Base-by-base conservation (phyloP, 2,888 invertebrate genomes). In the Pterobdella sp. region DNA sequence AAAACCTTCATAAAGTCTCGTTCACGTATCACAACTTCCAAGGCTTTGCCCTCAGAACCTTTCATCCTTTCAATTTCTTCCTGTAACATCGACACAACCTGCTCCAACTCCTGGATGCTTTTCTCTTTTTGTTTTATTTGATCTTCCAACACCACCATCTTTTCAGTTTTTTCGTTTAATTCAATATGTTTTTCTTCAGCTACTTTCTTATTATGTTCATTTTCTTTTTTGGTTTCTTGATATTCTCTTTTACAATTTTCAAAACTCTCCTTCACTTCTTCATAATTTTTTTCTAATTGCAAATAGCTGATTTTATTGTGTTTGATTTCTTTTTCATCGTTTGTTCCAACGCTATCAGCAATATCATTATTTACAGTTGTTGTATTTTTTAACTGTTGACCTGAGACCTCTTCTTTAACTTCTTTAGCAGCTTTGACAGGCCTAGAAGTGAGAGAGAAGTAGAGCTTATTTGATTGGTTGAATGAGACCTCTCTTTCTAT, bases 401-500 rank as follows among this genome's bases (percentile, higher is more conserved):
- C n/a, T n/a, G n/a, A n/a, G n/a, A n/a, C n/a, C n/a, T n/a, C 42
- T 18, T 14, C 10, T 14, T 18, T 18, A 42, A 7, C 42, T 34
- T 31, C 18, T 26, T 56, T 60, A 14, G 37, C 18, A 1, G 37
- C 18, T 37, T 66, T 64, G 31, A 70, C 31, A 3, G 80, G 60
- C 4, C n/a, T 56, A 56, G 60, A 56, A 7, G 60, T 56, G 60
- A 56, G n/a, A 4, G 60, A 80, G 69, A 71, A 69, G 56, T 73
- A 80, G 76, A 84, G 82, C 42, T 81, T 79, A 75, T 84, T 81
- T 60, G 85, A 80, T 76, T 84, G 84, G 66, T 81, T 80, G 75
- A 85, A 83, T 4, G 83, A 80, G 0, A 84, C 82, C 77, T 86
- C 85, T 3, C 85, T 78, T 71, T 85, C 85, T 79, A 84, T 79